Base-by-base conservation (phyloP, 1,140 invertebrate species). In the Bradynema listronoti region DNA sequence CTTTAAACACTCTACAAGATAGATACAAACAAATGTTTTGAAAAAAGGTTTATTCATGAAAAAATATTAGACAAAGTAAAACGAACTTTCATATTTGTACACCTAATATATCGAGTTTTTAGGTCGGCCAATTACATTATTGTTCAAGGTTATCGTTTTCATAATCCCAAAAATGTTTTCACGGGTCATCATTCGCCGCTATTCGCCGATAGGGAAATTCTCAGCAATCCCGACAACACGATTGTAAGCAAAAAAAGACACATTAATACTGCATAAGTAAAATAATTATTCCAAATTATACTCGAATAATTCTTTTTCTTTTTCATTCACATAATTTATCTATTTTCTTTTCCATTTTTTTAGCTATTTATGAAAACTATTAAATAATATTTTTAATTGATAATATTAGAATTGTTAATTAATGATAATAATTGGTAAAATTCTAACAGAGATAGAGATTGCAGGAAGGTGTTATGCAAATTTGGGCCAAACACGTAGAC, bases 181-280 rank as follows among this genome's bases (percentile, higher is more conserved):
- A 61, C 59, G n/a, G 59, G 59, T 1, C 59, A 61, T 25, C 59
- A 61, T 45, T 61, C 59, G 34, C 59, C 59, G 19, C 36, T 61
- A 19, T 61, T 61, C 50, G 42, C 36, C 43, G 43, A 36, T 0
- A 42, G 56, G 22, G 32, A 33, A 2, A 9, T 61, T 14, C 43
- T 61, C 27, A 61, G 34, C 39, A 36, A 61, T 14, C 59, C 59
- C 5, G 36, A 34, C 4, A 57, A 47, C 29, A 61, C 59, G 4
- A 61, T 61, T 46, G 55, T 57, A 33, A 58, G 24, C 29, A 30
- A 47, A 11, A 19, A 54, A 47, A 16, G n/a, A 42, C 49, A 47
- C 27, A 19, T 5, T 49, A 32, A 33, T 16, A 57, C 14, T 42
- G 41, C n/a, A 39, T 57, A 32, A 27, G 34, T 9, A 33, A 16